Conservation (phyloP, 2,113 vertebrate species). For the Morone chrysops region DNA sequence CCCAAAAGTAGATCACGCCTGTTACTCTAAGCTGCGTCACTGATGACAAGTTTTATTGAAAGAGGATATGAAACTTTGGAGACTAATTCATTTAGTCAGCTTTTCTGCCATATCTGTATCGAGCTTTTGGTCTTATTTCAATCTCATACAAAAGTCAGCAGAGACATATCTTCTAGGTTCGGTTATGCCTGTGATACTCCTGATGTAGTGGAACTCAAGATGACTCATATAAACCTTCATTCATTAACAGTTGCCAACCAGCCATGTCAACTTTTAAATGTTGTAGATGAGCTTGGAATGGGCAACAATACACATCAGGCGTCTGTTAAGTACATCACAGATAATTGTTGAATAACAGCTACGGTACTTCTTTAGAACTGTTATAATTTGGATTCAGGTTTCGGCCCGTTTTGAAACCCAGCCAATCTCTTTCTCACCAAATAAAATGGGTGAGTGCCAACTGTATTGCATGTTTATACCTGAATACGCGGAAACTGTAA, state of each 20-base stretch:
- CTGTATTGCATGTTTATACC: background rate
- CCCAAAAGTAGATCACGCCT: background rate
- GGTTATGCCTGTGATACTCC: too few species aligned
- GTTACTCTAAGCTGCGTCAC: background rate
- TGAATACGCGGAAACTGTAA: background rate
- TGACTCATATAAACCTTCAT: conserved; percentile 1
- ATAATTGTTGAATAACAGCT: background rate
- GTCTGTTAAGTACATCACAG: background rate
- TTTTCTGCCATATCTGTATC: background rate
- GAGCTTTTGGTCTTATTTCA: conserved; percentile 5
- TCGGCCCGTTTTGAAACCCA: background rate
- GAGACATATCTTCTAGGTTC: background rate
- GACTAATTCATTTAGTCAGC: conserved; percentile 37
- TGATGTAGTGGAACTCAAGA: background rate
- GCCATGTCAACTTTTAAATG: background rate
- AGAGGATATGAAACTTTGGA: conserved; percentile 70
- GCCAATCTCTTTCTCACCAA: background rate
- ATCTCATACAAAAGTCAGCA: background rate
- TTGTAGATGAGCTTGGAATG: too few species aligned
- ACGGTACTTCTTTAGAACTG: background rate
- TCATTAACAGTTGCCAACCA: background rate
- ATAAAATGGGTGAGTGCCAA: accelerated
- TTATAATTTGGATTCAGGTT: conserved; percentile 21
- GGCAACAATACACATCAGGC: too few species aligned
- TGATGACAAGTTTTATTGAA: conserved; percentile 15